Evolutionary conservation across 2,113 vertebrate genomes (phyloP).

Genomic region (Lasiurus borealis): DNA sequence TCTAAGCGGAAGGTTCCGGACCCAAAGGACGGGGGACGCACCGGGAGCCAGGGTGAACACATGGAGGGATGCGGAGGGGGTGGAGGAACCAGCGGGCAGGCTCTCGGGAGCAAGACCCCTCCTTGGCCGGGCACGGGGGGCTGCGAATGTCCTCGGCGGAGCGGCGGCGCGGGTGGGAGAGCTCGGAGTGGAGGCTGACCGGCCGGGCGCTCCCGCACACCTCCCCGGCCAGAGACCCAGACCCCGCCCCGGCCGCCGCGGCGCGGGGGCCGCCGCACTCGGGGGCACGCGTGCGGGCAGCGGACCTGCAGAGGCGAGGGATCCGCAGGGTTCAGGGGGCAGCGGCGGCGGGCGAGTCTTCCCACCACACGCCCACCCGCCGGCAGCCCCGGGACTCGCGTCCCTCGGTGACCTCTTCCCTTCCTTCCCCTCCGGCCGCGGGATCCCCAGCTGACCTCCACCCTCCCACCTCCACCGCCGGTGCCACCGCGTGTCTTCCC

Average conservation of each 20-base stretch:
- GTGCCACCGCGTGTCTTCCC: neutral
- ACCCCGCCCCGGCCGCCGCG: neutral
- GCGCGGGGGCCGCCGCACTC: too few species aligned
- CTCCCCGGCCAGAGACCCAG: neutral
- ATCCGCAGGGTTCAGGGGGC: neutral
- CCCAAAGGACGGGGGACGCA: neutral
- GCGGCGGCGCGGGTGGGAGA: neutral
- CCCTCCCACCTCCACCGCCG: neutral
- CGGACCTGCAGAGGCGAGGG: neutral
- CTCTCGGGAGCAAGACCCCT: neutral
- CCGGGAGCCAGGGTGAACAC: neutral
- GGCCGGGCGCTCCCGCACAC: neutral
- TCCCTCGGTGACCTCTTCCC: neutral
- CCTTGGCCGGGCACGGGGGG: neutral
- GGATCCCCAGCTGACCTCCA: slow-evolving; percentile 20
- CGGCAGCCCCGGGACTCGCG: neutral
- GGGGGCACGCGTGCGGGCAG: neutral
- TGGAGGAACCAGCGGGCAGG: neutral
- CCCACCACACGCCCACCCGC: neutral
- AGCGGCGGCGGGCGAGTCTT: neutral
- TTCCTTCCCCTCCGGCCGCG: neutral
- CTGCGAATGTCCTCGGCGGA: neutral
- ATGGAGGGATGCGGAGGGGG: neutral
- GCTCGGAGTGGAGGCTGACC: neutral
- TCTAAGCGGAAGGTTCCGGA: neutral